These are phyloP conservation scores for Oscheius sp. DNA, from an alignment of 2,888 invertebrate genomes.

Conservation along the genomic window DNA sequence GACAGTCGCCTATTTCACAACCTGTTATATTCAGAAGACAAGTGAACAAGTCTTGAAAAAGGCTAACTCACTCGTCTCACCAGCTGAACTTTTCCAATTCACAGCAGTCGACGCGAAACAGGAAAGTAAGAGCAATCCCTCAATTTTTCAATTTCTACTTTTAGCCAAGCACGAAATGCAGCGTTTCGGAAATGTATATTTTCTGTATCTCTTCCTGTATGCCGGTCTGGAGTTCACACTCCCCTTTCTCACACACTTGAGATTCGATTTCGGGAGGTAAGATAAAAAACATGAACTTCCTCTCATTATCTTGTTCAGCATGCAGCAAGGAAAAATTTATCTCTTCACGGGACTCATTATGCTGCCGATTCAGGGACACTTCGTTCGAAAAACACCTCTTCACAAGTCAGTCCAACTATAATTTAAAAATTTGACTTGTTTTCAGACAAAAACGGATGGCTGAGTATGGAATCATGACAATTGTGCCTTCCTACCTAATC, in stretches of 20 bases:
- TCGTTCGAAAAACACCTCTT: constrained; percentile 85
- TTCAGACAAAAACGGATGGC: constrained; percentile 62
- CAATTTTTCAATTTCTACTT: constrained; percentile 22
- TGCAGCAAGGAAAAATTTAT: constrained; percentile 98
- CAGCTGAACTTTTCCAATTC: constrained; percentile 57
- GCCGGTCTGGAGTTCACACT: constrained; percentile 97
- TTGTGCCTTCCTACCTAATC: constrained; percentile 87
- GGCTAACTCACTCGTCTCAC: constrained; percentile 47
- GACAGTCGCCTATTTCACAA: not conserved
- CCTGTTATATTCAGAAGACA: constrained; percentile 14
- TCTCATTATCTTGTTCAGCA: constrained; percentile 77
- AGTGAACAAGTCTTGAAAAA: constrained; percentile 27
- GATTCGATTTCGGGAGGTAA: constrained; percentile 84
- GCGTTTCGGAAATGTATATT: constrained; percentile 77
- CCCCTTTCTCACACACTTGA: constrained; percentile 92
- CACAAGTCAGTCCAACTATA: constrained; percentile 75
- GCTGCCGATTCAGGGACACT: constrained; percentile 88
- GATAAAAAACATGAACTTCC: too few species aligned
- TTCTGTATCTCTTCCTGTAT: constrained; percentile 91
- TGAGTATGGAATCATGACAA: constrained; percentile 82
- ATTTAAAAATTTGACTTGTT: not conserved
- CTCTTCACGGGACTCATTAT: constrained; percentile 90
- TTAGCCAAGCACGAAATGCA: constrained; percentile 58
- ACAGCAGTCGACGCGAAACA: constrained; percentile 55
- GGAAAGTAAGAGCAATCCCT: constrained; percentile 43